These are phyloP conservation scores for Thunnus albacares DNA, from an alignment of 2,797 vertebrate genomes.

Conservation along the genomic window DNA sequence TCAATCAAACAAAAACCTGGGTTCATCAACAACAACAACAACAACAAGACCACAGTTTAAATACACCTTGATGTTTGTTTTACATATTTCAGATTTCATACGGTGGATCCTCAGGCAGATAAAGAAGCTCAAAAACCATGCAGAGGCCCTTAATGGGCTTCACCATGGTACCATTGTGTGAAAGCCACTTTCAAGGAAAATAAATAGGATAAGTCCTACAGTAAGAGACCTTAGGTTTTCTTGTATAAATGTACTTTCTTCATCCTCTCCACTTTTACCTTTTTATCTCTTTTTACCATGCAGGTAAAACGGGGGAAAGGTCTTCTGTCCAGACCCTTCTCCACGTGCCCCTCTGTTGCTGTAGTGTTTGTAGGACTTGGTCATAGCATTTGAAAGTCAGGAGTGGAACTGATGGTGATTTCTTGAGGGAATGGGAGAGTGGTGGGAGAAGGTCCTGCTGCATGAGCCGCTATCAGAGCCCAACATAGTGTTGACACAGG, in stretches of 20 bases:
- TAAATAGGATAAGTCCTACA: neutral
- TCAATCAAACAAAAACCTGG: neutral
- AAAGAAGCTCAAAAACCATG: constrained; percentile 12
- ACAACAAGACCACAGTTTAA: neutral
- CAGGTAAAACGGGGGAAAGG: no score
- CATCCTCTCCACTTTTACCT: neutral
- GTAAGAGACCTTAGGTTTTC: neutral
- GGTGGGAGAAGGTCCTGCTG: constrained; percentile 27
- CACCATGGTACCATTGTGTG: neutral
- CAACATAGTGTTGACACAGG: constrained; percentile 39
- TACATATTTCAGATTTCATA: constrained; percentile 42
- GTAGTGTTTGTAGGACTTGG: constrained; percentile 6
- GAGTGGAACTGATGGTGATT: constrained; percentile 41
- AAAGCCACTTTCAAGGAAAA: constrained; percentile 4
- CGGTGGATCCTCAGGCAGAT: no score
- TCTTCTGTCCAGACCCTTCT: neutral
- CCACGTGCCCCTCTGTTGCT: neutral
- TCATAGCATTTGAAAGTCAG: constrained; percentile 40
- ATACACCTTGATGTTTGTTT: no score
- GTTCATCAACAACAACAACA: no score
- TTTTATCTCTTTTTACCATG: constrained; percentile 20
- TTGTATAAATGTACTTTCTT: neutral
- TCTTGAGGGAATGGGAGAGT: constrained; percentile 32
- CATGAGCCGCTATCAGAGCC: constrained; percentile 47
- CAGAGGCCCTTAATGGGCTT: constrained; percentile 24